Conservation (phyloP, 2,797 vertebrate genomes). For the Hippocampus kuda region DNA sequence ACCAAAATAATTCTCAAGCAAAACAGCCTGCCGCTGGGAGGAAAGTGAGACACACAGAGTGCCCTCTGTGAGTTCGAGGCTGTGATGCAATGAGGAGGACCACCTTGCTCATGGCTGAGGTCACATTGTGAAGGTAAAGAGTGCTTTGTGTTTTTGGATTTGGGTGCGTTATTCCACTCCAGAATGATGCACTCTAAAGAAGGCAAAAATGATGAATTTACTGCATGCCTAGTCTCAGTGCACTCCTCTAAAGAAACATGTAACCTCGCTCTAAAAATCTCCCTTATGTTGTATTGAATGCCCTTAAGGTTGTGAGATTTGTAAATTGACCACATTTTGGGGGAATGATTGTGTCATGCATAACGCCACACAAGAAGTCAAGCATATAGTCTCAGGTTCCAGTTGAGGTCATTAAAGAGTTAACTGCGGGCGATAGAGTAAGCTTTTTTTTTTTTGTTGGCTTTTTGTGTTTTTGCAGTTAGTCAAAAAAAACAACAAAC, state of each 20-base stretch:
- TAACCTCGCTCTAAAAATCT: neutral
- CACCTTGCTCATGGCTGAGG: slow-evolving; percentile 29
- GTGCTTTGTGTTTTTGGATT: slow-evolving; percentile 16
- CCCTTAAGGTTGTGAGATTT: neutral
- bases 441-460: neutral
- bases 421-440: no score
- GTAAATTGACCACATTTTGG: neutral
- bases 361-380: no score
- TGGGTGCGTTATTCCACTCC: slow-evolving; percentile 11
- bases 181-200: neutral
- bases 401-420: no score
- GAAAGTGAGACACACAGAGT: slow-evolving; percentile 44
- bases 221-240: neutral
- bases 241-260: neutral
- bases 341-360: no score
- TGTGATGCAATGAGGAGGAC: slow-evolving; percentile 22
- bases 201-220: slow-evolving; percentile 29
- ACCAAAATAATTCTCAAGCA: slow-evolving; percentile 25
- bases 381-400: no score
- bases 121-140: slow-evolving; percentile 27
- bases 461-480: neutral
- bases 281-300: neutral
- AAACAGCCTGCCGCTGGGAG: slow-evolving; percentile 29
- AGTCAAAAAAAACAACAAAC: neutral
- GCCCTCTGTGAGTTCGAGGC: slow-evolving; percentile 34